A percentile compares a stretch with the other conserved stretches of the same genome.
These are phyloP conservation scores for Palythoa grandiflora DNA, from an alignment of 92 coral and sea anemone genomes.

Conservation along the genomic window DNA sequence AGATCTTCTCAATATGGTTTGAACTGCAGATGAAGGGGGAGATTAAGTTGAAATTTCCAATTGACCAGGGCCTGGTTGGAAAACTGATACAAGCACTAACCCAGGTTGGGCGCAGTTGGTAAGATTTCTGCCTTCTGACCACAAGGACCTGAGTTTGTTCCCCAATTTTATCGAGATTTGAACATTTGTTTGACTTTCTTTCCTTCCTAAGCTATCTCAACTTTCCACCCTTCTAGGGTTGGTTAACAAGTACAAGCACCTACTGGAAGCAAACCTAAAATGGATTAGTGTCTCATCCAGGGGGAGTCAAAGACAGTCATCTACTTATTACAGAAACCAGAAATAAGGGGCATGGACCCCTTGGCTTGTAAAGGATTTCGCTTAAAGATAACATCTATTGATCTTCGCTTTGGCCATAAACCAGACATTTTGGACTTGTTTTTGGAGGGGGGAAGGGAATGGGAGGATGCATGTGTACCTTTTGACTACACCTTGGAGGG, in stretches of 20 bases:
- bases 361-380: background rate
- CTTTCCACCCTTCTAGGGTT: too few relatives aligned
- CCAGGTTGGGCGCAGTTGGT: background rate
- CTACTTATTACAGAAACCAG: background rate
- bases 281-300: too few relatives aligned
- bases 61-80: constrained; percentile 15
- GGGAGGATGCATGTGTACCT: constrained; percentile 6
- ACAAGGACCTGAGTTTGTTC: too few relatives aligned
- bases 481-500: background rate
- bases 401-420: constrained; percentile 4
- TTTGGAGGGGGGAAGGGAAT: background rate
- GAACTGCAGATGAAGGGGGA: background rate
- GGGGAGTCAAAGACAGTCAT: background rate
- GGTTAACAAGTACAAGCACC: too few relatives aligned
- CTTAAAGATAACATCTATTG: constrained; percentile 2
- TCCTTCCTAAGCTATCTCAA: too few relatives aligned
- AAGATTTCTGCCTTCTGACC: too few relatives aligned
- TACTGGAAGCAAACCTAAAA: too few relatives aligned
- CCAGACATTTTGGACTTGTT: background rate
- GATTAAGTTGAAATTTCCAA: constrained; percentile 16
- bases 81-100: constrained; percentile 13
- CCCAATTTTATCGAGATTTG: too few relatives aligned
- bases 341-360: background rate
- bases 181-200: too few relatives aligned
- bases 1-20: constrained; percentile 13